phyloP scores from a whole-genome alignment of 2,888 invertebrate species.

The Trypoxylon attenuatum region DNA sequence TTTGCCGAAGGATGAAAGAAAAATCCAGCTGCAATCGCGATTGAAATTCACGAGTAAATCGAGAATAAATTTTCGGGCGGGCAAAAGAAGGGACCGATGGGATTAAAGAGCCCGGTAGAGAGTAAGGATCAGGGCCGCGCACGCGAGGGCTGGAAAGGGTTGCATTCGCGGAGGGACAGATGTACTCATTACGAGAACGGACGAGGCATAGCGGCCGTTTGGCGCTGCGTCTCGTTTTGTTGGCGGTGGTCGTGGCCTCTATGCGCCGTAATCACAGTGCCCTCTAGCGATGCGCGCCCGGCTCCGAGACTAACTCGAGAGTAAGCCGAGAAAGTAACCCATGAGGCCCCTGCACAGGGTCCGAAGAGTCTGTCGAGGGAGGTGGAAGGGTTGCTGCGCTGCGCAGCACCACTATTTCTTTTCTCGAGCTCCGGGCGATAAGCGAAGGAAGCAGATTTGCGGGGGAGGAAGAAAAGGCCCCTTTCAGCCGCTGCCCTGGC shows the following conservation, averaged over 20 bases:
- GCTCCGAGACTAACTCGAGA: too few relatives aligned
- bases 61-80: too few relatives aligned
- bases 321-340: conserved; percentile 49
- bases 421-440: conserved; percentile 17
- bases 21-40: too few relatives aligned
- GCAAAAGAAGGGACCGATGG: not conserved
- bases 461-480: conserved; percentile 30
- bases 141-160: not conserved
- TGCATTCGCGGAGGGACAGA: not conserved
- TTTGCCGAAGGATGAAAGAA: too few relatives aligned
- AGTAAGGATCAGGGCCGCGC: not conserved
- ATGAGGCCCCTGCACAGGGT: conserved; percentile 47
- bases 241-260: conserved; percentile 65
- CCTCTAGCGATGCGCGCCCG: conserved; percentile 64
- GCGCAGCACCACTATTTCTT: conserved; percentile 30
- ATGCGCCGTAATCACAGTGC: conserved; percentile 72
- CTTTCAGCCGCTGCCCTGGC: too few relatives aligned
- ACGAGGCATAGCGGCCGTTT: conserved; percentile 45
- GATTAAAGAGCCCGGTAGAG: not conserved
- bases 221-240: conserved; percentile 66
- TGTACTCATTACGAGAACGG: conserved; percentile 50
- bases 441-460: conserved; percentile 32
- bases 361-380: too few relatives aligned
- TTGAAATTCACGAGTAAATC: too few relatives aligned
- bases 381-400: conserved; percentile 25